Base-by-base conservation (phyloP, 2,113 vertebrate species). In the Phalacrocorax carbo region DNA sequence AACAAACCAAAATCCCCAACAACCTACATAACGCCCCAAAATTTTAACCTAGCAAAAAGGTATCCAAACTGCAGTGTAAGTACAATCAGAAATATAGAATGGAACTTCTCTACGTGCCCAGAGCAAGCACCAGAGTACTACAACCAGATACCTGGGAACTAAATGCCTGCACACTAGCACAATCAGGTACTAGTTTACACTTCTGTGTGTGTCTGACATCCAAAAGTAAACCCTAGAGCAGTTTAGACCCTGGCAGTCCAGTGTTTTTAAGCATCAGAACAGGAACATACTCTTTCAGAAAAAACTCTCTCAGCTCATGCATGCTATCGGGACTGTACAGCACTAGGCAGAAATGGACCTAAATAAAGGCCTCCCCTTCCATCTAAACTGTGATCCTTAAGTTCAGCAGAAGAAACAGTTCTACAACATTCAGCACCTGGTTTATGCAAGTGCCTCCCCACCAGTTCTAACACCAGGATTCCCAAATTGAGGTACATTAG, bases 281-380 rank as follows among this genome's bases (percentile, higher is more conserved):
- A 15, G 30, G 23, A 64, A 85, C 5, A 40, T 10, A 48, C 4
- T 46, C 44, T 46, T 46, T 46, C 44, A 46, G 44, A 46, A 46
- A 44, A 12, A 89, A 48, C 10, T 71, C 42, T 58, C 70, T 64
- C 44, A 79, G 46, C 20, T 91, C 46, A 64, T 1, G 4, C 18
- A 51, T 6, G 15, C 20, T 71, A 3, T 13, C 30, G 14, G 12
- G 21, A 61, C 12, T 30, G 6, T 23, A 61, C 8, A 71, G 44
- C 15, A 75, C 10, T 21, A 42, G 0, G 3, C 0, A 79, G 21
- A 72, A 87, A 52, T 1, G 4, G 11, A 9, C 21, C 30, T 55
- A 32, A 60, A 58, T 13, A 70, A 44, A 64, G 18, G 20, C 62
- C 32, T 79, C 40, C 8, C 57, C 58, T 66, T 85, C 30, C 65